These are phyloP conservation scores for Mnemiopsis leidyi DNA, from an alignment of 37 sponge, comb jelly and placozoan species.

Conservation along the genomic window DNA sequence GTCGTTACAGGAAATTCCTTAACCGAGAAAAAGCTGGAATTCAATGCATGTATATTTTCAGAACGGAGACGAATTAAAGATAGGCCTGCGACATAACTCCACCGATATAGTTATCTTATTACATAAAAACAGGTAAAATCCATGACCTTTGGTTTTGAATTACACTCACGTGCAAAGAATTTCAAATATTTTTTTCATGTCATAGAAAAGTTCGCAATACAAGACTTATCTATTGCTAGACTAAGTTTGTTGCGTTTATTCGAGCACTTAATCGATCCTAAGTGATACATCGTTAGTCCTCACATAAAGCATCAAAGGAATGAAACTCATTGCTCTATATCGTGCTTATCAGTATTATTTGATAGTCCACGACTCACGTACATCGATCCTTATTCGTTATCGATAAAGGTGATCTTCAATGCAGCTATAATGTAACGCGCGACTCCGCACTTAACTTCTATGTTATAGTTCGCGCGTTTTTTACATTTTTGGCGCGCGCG, in stretches of 20 bases:
- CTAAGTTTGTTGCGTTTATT: neutral
- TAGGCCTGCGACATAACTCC: neutral
- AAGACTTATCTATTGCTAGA: neutral
- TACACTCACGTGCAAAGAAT: neutral
- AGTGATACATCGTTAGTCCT: neutral
- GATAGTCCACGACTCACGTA: too few relatives aligned
- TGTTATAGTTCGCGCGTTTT: neutral
- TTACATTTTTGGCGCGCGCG: neutral
- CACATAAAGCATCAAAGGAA: neutral
- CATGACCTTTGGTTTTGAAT: neutral
- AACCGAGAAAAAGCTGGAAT: too few relatives aligned
- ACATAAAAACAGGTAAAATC: neutral
- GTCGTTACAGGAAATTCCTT: too few relatives aligned
- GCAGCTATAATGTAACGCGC: too few relatives aligned
- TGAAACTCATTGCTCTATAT: neutral
- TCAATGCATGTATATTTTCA: neutral
- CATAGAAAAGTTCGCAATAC: neutral
- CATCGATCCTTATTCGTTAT: too few relatives aligned
- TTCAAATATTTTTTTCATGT: neutral
- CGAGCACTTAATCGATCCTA: neutral
- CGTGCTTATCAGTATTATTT: too few relatives aligned
- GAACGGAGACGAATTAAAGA: conserved; percentile 15
- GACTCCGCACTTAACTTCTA: neutral
- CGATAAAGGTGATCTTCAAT: too few relatives aligned
- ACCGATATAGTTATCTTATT: neutral